Evolutionary conservation across 1,140 invertebrate genomes (phyloP), one percentile per base, ranked within the genome.

Genomic region (Leucophenga varia): DNA sequence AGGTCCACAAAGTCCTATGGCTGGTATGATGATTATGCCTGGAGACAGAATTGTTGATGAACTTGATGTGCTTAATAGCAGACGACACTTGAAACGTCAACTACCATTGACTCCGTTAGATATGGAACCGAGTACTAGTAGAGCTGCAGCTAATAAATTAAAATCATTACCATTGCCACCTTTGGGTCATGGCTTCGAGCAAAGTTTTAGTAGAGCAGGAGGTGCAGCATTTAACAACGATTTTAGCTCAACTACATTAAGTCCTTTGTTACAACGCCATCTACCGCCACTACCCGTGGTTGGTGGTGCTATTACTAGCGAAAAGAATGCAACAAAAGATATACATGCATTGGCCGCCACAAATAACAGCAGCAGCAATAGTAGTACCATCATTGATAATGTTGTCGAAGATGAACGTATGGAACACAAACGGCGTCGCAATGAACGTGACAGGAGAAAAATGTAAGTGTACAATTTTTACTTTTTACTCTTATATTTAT

Each of bases 41-140:
- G 58, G 76, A 4, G 77, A 78, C 8, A 77, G 77, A 46, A 54
- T 52, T 31, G 60, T 56, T 13, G 71, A 72, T 18, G 67, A 72
- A 35, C 12, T 67, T 17, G 70, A 61, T 43, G 55, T 51, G 3
- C 17, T 64, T 10, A 51, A 42, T 2, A 52, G 25, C 4, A 48
- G 54, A 2, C 35, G 51, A 20, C 13, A 18, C 14, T 18, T 54
- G n/a, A 54, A 47, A 36, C 32, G 51, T 35, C 19, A 37, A 17
- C 14, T 54, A 14, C 45, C 39, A 21, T 17, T 41, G 2, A 37
- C 44, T 43, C 20, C 49, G 1, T 31, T 52, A 1, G 54, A 43
- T 20, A 18, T 47, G 36, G 52, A 40, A 3, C 40, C 53, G 1
- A 56, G 54, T 38, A 57, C 47, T 21, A 63, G 56, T n/a, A 48